These are phyloP conservation scores for Belonocnema kinseyi DNA, from an alignment of 1,140 invertebrate species.

Conservation along the genomic window DNA sequence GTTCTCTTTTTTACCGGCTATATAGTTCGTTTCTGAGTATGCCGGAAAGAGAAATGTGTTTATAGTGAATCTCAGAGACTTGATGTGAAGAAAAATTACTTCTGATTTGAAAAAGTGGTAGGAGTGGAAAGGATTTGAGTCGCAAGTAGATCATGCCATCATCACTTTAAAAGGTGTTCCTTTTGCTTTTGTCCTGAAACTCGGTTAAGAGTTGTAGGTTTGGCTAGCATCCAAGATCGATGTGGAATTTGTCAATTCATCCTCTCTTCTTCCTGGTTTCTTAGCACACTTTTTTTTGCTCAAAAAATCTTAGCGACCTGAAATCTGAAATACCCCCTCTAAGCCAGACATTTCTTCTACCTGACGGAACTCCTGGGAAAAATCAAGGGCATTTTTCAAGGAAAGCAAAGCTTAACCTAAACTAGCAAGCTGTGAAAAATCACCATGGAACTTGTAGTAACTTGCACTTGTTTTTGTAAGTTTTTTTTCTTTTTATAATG, in stretches of 20 bases:
- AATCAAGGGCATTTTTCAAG: conserved; percentile 56
- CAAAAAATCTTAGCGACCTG: conserved; percentile 53
- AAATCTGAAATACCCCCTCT: conserved; percentile 61
- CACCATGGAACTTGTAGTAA: no score
- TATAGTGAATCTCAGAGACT: background rate
- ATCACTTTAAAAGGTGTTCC: conserved; percentile 11
- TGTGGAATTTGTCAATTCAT: conserved; percentile 65
- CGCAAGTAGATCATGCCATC: conserved; percentile 21
- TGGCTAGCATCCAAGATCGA: conserved; percentile 61
- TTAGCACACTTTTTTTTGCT: conserved; percentile 50
- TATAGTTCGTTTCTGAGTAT: background rate
- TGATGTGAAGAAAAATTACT: background rate
- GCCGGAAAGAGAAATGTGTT: background rate
- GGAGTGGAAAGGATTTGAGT: background rate
- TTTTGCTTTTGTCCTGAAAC: conserved; percentile 36
- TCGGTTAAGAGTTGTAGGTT: conserved; percentile 52
- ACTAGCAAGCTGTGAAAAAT: conserved; percentile 27
- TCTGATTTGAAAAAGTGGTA: conserved; percentile 39
- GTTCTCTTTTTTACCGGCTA: background rate
- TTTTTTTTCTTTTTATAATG: no score
- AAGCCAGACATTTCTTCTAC: conserved; percentile 65
- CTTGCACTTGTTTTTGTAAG: no score
- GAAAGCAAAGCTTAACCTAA: conserved; percentile 39
- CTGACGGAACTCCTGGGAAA: background rate
- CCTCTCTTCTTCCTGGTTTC: conserved; percentile 42